Percentiles rank a stretch among this genome's conserved stretches.
Evolutionary conservation across 1,140 invertebrate species (phyloP).

Genomic region (Euwallacea similis): DNA sequence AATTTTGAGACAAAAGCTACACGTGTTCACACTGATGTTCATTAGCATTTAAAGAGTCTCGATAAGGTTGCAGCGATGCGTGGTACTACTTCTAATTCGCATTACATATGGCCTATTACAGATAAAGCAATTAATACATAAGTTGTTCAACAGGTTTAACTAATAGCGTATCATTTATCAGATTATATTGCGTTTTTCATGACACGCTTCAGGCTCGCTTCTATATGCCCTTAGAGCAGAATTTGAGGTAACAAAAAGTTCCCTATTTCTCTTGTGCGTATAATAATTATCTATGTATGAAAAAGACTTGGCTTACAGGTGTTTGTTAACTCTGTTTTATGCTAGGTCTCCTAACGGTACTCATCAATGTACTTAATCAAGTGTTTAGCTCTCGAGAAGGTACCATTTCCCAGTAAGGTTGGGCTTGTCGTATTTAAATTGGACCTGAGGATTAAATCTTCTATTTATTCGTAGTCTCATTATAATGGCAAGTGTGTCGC

Average conservation of each 20-base stretch:
- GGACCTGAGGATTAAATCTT: background rate
- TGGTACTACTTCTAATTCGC: background rate
- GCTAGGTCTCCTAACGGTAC: background rate
- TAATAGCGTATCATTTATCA: background rate
- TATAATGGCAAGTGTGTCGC: background rate
- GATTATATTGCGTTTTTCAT: background rate
- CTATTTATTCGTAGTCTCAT: background rate
- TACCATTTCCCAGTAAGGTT: background rate
- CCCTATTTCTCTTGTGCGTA: background rate
- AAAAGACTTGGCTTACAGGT: background rate
- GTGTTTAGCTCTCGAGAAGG: background rate
- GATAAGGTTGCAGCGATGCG: background rate
- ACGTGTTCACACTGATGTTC: background rate
- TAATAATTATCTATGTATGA: background rate
- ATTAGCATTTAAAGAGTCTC: background rate
- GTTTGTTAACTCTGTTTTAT: background rate
- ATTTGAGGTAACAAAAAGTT: background rate
- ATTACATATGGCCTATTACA: constrained; percentile 1
- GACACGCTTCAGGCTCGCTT: background rate
- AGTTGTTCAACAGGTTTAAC: background rate
- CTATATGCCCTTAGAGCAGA: background rate
- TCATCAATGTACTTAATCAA: background rate
- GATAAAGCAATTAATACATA: constrained; percentile 1
- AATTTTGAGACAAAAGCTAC: background rate
- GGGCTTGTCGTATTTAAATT: background rate